Conservation (phyloP, 2,113 vertebrate genomes). For the Oncorhynchus mykiss region DNA sequence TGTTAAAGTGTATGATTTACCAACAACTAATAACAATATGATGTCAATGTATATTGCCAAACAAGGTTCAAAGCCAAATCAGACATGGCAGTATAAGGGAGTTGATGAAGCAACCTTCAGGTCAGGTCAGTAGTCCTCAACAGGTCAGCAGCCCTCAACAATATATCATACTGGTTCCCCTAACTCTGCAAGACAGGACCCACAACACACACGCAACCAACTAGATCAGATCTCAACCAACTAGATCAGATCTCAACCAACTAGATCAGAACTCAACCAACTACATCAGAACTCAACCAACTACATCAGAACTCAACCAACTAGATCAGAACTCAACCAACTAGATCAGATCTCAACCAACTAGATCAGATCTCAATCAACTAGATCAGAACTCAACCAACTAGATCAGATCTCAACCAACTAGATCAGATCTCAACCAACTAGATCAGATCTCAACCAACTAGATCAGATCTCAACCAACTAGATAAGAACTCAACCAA, state of each 20-base stretch:
- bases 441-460: no score
- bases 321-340: no score
- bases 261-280: slow-evolving; percentile 14
- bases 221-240: slow-evolving; percentile 17
- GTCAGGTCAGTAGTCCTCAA: slow-evolving; percentile 46
- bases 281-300: slow-evolving; percentile 17
- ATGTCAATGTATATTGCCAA: no score
- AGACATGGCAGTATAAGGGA: background rate
- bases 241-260: no score
- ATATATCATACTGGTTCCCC: slow-evolving; percentile 57
- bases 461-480: slow-evolving; percentile 18
- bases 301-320: slow-evolving; percentile 12
- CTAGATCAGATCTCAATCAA: slow-evolving; percentile 17
- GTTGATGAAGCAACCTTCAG: slow-evolving; percentile 45
- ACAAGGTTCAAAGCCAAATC: no score
- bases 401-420: no score
- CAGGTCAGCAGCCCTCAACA: slow-evolving; percentile 52
- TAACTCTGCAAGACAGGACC: slow-evolving; percentile 58
- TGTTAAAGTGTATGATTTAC: slow-evolving; percentile 33
- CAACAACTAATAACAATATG: slow-evolving; percentile 48
- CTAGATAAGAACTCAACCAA: no score
- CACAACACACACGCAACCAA: slow-evolving; percentile 61
- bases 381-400: slow-evolving; percentile 21
- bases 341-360: slow-evolving; percentile 10
- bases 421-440: slow-evolving; percentile 15